Base-by-base conservation (phyloP, 2,797 vertebrate genomes). In the Heliangelus exortis region DNA sequence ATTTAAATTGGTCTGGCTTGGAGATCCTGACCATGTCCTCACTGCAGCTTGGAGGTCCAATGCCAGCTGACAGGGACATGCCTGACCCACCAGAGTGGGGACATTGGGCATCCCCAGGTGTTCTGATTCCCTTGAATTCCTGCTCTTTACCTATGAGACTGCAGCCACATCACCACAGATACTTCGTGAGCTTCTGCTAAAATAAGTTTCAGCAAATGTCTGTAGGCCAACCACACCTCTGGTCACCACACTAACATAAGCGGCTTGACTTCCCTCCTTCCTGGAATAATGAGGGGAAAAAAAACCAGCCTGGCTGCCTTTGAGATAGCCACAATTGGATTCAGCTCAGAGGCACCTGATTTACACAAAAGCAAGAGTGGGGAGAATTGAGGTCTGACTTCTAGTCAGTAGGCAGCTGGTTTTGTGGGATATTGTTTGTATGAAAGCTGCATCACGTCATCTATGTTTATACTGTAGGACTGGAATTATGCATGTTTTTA, bases 11-110 rank as follows among this genome's bases (percentile, higher is more conserved):
- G 7, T 45, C 43, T 94, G 72, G 9, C 36, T 85, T 92, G 31
- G 85, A 65, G 67, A 29, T 79, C 53, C 29, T 6, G 8, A 10
- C 21, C 14, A 4, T 15, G 23, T 48, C 41, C 65, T 73, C 29
- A 6, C 4, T 61, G 57, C 26, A 82, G 22, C 43, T 26, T 33
- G 36, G 62, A 77, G 41, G 20, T 69, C 58, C 1, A 3, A 53
- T 29, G 39, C 28, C 43, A 83, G 55, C 65, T 84, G 26, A 7
- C 12, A 20, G 48, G 29, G 43, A 28, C 22, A 5, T 17, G 16
- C 10, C 25, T 80, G 50, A 12, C 47, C 29, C 4, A 0, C 21
- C 0, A 1, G 31, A 74, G 12, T 2, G 28, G 34, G 10, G 6
- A 29, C 41, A 12, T 0, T 6, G 45, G 15, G 28, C 23, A n/a